A percentile compares a stretch with the other conserved stretches of the same genome.
These are phyloP conservation scores for Phrynocephalus forsythii DNA, from an alignment of 2,797 vertebrate species.

Conservation along the genomic window DNA sequence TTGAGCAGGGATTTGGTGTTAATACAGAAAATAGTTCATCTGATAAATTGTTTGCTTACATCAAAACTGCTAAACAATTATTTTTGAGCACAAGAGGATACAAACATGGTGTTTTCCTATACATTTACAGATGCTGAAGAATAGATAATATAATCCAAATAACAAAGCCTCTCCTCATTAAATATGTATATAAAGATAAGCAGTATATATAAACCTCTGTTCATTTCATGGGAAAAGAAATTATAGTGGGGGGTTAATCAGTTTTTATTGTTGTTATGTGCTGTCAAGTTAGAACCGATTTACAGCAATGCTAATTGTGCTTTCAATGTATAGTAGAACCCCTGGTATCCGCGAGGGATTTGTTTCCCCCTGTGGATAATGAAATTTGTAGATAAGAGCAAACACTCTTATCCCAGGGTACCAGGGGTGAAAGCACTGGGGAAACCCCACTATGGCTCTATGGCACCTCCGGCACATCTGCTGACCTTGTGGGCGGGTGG, in stretches of 20 bases:
- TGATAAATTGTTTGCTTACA: constrained; percentile 1
- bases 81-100: constrained; percentile 29
- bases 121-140: constrained; percentile 24
- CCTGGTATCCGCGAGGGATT: no score
- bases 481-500: no score
- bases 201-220: constrained; percentile 52
- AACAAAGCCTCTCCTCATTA: constrained; percentile 45
- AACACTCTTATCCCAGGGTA: no score
- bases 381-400: no score
- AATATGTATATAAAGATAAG: constrained; percentile 44
- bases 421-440: no score
- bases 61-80: constrained; percentile 37
- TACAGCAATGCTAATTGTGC: no score
- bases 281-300: no score
- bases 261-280: constrained; percentile 6
- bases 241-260: constrained; percentile 50
- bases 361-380: no score
- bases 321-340: no score
- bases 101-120: constrained; percentile 10
- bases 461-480: no score
- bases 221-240: constrained; percentile 55
- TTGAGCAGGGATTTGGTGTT: constrained; percentile 43
- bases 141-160: constrained; percentile 19
- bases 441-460: no score
- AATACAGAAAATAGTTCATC: constrained; percentile 36